These are phyloP conservation scores for Delichon dasypus DNA, from an alignment of 2,797 vertebrate species.

Conservation along the genomic window DNA sequence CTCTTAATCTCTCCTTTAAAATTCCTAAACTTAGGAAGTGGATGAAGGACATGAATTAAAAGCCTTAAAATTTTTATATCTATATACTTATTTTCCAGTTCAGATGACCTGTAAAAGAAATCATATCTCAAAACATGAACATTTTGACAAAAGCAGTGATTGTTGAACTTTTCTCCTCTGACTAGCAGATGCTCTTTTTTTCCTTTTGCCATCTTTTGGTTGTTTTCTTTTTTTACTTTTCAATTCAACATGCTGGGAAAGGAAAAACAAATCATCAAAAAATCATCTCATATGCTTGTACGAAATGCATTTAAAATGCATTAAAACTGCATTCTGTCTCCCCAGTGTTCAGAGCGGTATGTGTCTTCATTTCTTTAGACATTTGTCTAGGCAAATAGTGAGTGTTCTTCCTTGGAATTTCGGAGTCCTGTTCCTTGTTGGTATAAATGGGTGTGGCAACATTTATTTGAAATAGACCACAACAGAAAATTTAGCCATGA, in stretches of 20 bases:
- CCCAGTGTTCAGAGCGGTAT: neutral
- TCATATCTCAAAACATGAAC: neutral
- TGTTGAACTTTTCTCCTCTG: neutral
- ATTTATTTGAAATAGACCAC: neutral
- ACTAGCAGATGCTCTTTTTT: neutral
- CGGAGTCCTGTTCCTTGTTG: neutral
- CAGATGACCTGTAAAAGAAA: neutral
- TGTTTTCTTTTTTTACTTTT: neutral
- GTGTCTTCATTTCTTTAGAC: neutral
- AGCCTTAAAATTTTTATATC: neutral
- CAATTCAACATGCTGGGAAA: neutral
- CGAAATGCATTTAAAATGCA: neutral
- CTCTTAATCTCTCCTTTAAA: neutral
- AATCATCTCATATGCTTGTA: neutral
- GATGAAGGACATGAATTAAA: neutral
- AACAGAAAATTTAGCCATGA: neutral
- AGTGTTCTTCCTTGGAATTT: neutral
- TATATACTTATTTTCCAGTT: neutral
- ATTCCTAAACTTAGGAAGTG: neutral
- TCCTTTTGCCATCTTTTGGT: neutral
- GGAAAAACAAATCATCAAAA: neutral
- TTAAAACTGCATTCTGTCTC: neutral
- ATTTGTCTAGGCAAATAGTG: neutral
- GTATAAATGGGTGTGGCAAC: neutral
- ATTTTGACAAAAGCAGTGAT: neutral